Conservation (phyloP, 2,888 invertebrate species). For the Pemphredon lugubris region DNA sequence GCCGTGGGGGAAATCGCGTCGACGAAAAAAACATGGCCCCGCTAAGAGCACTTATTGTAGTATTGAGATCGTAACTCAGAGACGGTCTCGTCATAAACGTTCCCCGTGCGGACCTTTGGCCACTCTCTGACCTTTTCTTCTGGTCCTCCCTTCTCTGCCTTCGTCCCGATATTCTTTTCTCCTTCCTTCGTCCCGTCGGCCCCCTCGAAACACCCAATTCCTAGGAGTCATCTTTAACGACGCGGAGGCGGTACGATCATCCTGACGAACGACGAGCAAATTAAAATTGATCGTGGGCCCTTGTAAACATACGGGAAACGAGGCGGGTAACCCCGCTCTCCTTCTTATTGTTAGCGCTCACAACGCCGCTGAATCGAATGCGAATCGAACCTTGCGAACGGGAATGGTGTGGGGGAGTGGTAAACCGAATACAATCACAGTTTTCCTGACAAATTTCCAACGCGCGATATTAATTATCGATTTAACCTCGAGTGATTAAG, state of each 20-base stretch:
- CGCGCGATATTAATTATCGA: too few relatives aligned
- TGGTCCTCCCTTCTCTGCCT: constrained; percentile 1
- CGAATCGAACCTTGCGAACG: too few relatives aligned
- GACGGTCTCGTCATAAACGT: constrained; percentile 77
- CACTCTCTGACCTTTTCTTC: constrained; percentile 51
- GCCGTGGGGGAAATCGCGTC: constrained; percentile 51
- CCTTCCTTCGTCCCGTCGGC: constrained; percentile 3
- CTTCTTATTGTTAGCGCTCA: not conserved
- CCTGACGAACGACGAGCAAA: constrained; percentile 49
- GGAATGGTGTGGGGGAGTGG: too few relatives aligned
- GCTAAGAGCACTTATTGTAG: constrained; percentile 78
- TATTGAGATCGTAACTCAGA: constrained; percentile 80
- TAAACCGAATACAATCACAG: too few relatives aligned
- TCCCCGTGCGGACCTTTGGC: constrained; percentile 62
- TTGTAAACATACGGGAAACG: constrained; percentile 14
- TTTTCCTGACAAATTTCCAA: too few relatives aligned
- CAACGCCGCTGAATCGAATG: too few relatives aligned
- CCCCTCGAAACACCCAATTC: constrained; percentile 2
- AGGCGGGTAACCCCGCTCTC: constrained; percentile 10
- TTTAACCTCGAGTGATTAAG: too few relatives aligned
- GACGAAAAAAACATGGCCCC: constrained; percentile 67
- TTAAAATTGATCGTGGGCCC: constrained; percentile 36
- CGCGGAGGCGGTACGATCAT: constrained; percentile 9
- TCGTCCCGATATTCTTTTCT: constrained; percentile 4
- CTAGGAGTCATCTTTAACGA: constrained; percentile 42